Conservation (phyloP, 2,888 invertebrate species). For the Orthosia gothica region DNA sequence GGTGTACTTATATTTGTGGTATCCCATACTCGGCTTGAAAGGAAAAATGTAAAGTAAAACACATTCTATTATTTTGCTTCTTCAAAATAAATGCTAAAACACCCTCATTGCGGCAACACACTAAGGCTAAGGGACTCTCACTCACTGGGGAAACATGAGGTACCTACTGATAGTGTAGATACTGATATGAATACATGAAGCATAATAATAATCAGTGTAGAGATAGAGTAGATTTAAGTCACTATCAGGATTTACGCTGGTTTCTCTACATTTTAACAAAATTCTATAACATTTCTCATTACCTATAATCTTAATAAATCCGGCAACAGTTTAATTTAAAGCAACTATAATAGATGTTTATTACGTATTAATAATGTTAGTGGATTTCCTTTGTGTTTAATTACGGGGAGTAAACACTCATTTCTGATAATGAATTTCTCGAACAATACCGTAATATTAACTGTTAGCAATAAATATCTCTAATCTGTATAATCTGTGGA, state of each 20-base stretch:
- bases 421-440: conserved; percentile 42
- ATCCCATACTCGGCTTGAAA: no score
- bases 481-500: conserved; percentile 15
- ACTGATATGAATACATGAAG: not conserved
- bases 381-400: conserved; percentile 54
- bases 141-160: no score
- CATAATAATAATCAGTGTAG: not conserved
- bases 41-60: no score
- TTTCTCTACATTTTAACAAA: not conserved
- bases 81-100: no score
- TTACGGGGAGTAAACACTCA: conserved; percentile 45
- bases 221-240: not conserved
- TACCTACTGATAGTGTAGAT: no score
- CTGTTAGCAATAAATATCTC: conserved; percentile 31
- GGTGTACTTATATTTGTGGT: no score
- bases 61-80: no score
- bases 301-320: conserved; percentile 22
- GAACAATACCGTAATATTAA: conserved; percentile 28
- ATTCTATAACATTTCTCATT: conserved; percentile 14
- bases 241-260: not conserved
- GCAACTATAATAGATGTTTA: conserved; percentile 42
- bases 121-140: no score
- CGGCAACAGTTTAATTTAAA: conserved; percentile 22
- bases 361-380: conserved; percentile 49
- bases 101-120: no score